phyloP scores from a whole-genome alignment of 2,888 invertebrate species.

The Tryphoninae sp. region DNA sequence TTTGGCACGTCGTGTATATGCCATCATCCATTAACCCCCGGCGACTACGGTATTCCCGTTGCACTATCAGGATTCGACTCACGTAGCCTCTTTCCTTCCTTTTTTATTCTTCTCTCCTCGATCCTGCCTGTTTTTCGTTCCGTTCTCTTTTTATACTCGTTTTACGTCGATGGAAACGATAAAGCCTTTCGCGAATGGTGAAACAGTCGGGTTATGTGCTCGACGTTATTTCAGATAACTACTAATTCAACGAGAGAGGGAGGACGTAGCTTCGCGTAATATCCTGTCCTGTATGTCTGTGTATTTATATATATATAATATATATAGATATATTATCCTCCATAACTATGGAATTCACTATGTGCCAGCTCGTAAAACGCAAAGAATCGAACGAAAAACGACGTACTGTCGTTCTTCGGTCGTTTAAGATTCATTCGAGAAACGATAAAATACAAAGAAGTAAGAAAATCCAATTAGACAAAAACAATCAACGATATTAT shows the following conservation, averaged over 20 bases:
- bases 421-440: background rate
- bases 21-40: slow-evolving; percentile 56
- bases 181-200: slow-evolving; percentile 61
- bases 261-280: slow-evolving; percentile 42
- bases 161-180: slow-evolving; percentile 62
- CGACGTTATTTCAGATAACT: slow-evolving; percentile 59
- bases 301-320: background rate
- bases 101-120: slow-evolving; percentile 25
- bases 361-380: slow-evolving; percentile 49
- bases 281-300: slow-evolving; percentile 11
- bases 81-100: slow-evolving; percentile 54
- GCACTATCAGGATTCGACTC: slow-evolving; percentile 57
- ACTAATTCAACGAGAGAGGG: slow-evolving; percentile 58
- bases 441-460: slow-evolving; percentile 9
- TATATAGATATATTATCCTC: background rate
- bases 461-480: slow-evolving; percentile 15
- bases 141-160: slow-evolving; percentile 50
- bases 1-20: slow-evolving; percentile 39
- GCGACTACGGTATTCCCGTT: slow-evolving; percentile 46
- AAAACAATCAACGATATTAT: background rate
- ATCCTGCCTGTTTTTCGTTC: slow-evolving; percentile 3
- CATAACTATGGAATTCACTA: slow-evolving; percentile 42
- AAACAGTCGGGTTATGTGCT: slow-evolving; percentile 49
- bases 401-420: slow-evolving; percentile 37
- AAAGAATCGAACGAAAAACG: slow-evolving; percentile 48